Percentiles rank a stretch among this genome's conserved stretches.
phyloP scores from a whole-genome alignment of 2,797 vertebrate genomes.

The Malacoctenus gilli region DNA sequence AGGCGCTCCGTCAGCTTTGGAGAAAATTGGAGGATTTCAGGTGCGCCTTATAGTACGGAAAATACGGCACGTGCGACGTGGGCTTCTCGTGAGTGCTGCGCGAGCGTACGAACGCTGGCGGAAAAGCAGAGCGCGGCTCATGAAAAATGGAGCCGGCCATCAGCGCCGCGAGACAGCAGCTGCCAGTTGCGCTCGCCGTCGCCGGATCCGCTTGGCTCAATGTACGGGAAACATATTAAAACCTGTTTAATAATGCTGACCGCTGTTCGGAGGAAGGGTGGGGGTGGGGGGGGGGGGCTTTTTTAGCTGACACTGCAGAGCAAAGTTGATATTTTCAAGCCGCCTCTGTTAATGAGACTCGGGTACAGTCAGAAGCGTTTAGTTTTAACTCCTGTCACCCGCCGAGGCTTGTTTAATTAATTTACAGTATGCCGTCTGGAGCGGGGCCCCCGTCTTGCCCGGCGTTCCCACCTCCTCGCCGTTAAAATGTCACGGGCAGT shows the following conservation, averaged over 20 bases:
- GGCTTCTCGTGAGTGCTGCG: constrained; percentile 7
- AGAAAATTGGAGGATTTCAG: too few species aligned
- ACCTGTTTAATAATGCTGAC: neutral
- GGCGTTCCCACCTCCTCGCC: constrained; percentile 52
- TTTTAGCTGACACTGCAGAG: neutral
- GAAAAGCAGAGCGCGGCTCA: constrained; percentile 13
- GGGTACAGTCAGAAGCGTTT: neutral
- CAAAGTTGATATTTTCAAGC: neutral
- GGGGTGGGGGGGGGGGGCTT: too few species aligned
- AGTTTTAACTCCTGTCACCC: constrained; percentile 6
- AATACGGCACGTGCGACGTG: constrained; percentile 38
- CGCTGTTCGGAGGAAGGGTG: too few species aligned
- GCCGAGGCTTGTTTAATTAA: constrained; percentile 65
- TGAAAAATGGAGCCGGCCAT: constrained; percentile 45
- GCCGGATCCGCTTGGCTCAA: constrained; percentile 1
- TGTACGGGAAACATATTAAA: constrained; percentile 13
- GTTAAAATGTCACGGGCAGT: constrained; percentile 73
- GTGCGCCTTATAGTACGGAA: too few species aligned
- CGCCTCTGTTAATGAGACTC: neutral
- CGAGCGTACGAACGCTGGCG: constrained; percentile 18
- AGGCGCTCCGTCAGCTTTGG: too few species aligned
- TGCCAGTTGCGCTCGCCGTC: constrained; percentile 4
- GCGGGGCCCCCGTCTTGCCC: constrained; percentile 37
- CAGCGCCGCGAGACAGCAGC: constrained; percentile 18
- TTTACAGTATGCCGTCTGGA: constrained; percentile 50